Evolutionary conservation across 2,113 vertebrate genomes (phyloP), one percentile per base, ranked within the genome.

Genomic region (Thinocorus orbignyianus): DNA sequence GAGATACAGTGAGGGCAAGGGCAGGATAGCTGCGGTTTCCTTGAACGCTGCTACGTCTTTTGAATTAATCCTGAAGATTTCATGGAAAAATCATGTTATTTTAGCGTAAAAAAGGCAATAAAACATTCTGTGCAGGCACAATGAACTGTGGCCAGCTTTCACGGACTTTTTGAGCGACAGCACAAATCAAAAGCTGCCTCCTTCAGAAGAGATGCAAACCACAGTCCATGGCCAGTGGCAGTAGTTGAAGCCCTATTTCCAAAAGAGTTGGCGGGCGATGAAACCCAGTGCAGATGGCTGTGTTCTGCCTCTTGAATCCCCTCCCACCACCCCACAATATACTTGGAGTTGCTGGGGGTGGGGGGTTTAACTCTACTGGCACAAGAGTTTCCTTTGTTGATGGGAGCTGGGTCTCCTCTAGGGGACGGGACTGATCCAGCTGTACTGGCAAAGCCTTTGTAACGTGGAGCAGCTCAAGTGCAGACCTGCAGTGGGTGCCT

Each of bases 371-470:
- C 80, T 73, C 5, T 2, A 7, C 89, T 97, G 96, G 96, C 96
- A 96, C 86, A 5, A 15, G 83, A 16, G 49, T 17, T 87, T 7
- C 77, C 83, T 96, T 96, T 97, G 96, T 92, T 97, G 95, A 42
- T 52, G 91, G 58, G 95, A 95, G 69, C 83, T n/a, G 92, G 94
- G 96, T 96, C 96, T 95, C 95, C 93, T 96, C 41, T 89, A 76
- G 94, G 95, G 95, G 94, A 24, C 95, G 41, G 95, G 91, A 93
- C 87, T 28, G 78, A 93, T 92, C 95, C 93, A 95, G 93, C 95
- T 95, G 93, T 82, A 48, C 91, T n/a, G 93, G 91, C 91, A 95
- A 77, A 85, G 57, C 81, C 73, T 92, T 86, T 92, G 94, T 71
- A 28, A 22, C 13, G 91, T 33, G 37, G 77, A 94, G 94, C 3